Conservation (phyloP, 2,888 invertebrate species). For the Macrophya alboannulata region DNA sequence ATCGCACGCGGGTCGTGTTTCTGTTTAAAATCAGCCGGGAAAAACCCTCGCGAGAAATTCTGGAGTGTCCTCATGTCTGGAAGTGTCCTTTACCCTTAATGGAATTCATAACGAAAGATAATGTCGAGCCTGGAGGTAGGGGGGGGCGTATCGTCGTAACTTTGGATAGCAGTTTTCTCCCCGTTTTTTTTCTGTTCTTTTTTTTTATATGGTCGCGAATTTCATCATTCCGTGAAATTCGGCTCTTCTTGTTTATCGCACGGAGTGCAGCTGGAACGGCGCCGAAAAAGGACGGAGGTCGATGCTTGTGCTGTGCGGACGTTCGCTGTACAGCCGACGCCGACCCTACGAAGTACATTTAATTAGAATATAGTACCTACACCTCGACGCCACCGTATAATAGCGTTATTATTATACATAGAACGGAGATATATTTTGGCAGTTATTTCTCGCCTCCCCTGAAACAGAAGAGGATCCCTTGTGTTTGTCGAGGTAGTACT, state of each 20-base stretch:
- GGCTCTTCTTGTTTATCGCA: conserved; percentile 18
- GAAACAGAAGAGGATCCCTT: background rate
- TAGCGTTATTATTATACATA: conserved; percentile 4
- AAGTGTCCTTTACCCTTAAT: conserved; percentile 53
- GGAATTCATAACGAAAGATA: conserved; percentile 53
- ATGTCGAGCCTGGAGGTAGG: conserved; percentile 1
- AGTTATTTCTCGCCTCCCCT: conserved; percentile 30
- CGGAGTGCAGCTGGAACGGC: background rate
- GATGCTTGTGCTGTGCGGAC: conserved; percentile 24
- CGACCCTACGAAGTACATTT: conserved; percentile 49
- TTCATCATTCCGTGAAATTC: conserved; percentile 40
- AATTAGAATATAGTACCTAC: conserved; percentile 52
- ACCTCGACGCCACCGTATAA: conserved; percentile 27
- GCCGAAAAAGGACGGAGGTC: conserved; percentile 43
- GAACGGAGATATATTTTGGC: conserved; percentile 47
- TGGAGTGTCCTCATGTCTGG: conserved; percentile 41
- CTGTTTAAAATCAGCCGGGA: background rate
- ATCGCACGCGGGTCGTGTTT: background rate
- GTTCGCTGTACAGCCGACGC: background rate
- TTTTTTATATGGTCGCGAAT: background rate
- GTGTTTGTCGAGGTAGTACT: background rate
- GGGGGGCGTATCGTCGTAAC: conserved; percentile 1
- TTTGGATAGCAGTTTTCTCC: background rate
- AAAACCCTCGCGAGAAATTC: background rate
- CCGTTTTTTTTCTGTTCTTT: background rate